Percentiles rank a stretch among this genome's conserved stretches.
Evolutionary conservation across 2,113 vertebrate species (phyloP).

Genomic region (Pygoscelis antarcticus): DNA sequence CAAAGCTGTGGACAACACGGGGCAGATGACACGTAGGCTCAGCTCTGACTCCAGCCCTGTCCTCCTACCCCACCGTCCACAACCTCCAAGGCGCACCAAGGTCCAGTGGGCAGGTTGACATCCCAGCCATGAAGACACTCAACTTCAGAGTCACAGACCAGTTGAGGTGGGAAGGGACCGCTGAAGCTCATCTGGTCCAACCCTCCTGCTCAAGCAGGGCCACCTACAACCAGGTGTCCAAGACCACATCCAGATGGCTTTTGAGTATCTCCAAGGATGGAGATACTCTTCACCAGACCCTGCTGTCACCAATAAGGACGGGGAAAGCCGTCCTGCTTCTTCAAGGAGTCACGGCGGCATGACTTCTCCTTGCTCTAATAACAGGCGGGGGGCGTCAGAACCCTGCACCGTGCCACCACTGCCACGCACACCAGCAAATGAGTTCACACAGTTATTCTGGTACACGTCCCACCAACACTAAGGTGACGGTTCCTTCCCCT

Average conservation of each 20-base stretch:
- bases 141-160: neutral
- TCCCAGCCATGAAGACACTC: neutral
- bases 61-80: neutral
- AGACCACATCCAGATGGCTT: neutral
- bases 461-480: neutral
- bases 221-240: neutral
- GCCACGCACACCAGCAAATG: neutral
- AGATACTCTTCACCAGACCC: neutral
- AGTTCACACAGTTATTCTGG: neutral
- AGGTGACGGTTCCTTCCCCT: rapidly evolving
- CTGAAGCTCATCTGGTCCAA: neutral
- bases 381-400: rapidly evolving
- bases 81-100: neutral
- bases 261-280: neutral
- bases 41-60: neutral
- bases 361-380: neutral
- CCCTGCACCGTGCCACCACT: rapidly evolving
- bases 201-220: neutral
- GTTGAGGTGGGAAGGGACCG: neutral
- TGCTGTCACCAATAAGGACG: neutral
- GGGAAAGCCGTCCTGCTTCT: neutral
- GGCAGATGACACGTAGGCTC: neutral
- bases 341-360: neutral
- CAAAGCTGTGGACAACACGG: neutral
- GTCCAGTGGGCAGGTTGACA: neutral